Base-by-base conservation (phyloP, 2,888 invertebrate genomes). In the Taphrorychus bicolor region DNA sequence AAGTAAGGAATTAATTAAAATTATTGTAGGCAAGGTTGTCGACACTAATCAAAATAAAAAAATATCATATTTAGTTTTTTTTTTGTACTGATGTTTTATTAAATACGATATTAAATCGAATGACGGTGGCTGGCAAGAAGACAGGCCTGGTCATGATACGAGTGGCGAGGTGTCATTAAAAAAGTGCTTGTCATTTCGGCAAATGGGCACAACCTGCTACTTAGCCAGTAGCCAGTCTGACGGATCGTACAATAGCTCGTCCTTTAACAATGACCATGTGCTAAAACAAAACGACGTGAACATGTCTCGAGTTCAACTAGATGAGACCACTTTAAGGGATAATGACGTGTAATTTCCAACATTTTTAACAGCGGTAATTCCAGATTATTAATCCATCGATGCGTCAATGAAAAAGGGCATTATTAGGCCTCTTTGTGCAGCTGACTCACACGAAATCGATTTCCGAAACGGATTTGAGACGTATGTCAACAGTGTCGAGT, bases 191-290 rank as follows among this genome's bases (percentile, higher is more conserved):
- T 82, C 82, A 82, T 78, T 80, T 81, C 79, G 78, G 81, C 80
- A 82, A 82, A 82, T 82, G 81, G 81, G 75, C 76, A 74, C 81
- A 80, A 81, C 80, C 81, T 81, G 81, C 81, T 82, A 82, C 82
- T 82, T 82, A 81, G 81, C 74, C 81, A 76, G 81, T 81, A 82
- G 81, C 81, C 81, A 80, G 80, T 78, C 80, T 78, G 80, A 77
- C 80, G 79, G 81, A 76, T 77, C 71, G 70, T 58, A 75, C 76
- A 74, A 78, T 77, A 76, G 77, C 76, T 76, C 66, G 73, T 72
- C 76, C 17, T 41, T 52, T 42, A 59, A 42, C 45, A 65, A 59
- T 54, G 65, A 57, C 59, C 59, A 64, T 65, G 59, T 59, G 54
- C 65, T 54, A 59, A 65, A 65, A 65, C 65, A 65, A 59, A 21